Conservation (phyloP, 2,113 vertebrate genomes). For the Thalassoma bifasciatum region DNA sequence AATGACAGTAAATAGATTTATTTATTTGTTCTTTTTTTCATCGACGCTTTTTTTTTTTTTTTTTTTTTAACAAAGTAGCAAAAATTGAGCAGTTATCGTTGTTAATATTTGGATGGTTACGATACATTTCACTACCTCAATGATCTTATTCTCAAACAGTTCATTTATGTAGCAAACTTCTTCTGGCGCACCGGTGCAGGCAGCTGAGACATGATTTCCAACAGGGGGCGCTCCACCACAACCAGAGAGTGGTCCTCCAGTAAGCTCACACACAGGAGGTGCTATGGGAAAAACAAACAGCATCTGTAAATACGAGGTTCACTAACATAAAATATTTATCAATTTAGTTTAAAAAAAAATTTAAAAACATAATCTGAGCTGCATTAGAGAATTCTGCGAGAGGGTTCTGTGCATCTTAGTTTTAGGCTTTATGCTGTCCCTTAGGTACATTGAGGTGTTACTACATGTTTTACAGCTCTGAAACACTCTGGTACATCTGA, state of each 20-base stretch:
- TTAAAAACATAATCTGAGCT: no score
- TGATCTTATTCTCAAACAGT: neutral
- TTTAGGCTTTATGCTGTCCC: no score
- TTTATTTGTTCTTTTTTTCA: slow-evolving; percentile 48
- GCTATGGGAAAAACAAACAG: slow-evolving; percentile 71
- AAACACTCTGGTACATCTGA: no score
- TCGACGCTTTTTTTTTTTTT: slow-evolving; percentile 32
- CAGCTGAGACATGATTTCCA: slow-evolving; percentile 88
- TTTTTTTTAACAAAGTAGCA: slow-evolving; percentile 23
- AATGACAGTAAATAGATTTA: slow-evolving; percentile 21
- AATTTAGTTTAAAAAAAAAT: neutral
- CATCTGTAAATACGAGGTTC: no score
- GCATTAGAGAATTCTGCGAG: no score
- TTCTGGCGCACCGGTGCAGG: slow-evolving; percentile 92
- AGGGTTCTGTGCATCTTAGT: no score
- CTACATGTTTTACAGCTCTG: no score
- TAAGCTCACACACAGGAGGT: slow-evolving; percentile 86
- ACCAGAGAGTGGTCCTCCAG: slow-evolving; percentile 90
- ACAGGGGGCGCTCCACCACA: slow-evolving; percentile 91
- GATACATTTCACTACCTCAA: neutral
- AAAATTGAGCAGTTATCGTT: neutral
- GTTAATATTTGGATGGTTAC: neutral
- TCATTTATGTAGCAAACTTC: slow-evolving; percentile 93
- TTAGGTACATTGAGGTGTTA: no score
- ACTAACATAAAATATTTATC: neutral